Base-by-base conservation (phyloP, 2,113 vertebrate species). In the Gobio gobio region DNA sequence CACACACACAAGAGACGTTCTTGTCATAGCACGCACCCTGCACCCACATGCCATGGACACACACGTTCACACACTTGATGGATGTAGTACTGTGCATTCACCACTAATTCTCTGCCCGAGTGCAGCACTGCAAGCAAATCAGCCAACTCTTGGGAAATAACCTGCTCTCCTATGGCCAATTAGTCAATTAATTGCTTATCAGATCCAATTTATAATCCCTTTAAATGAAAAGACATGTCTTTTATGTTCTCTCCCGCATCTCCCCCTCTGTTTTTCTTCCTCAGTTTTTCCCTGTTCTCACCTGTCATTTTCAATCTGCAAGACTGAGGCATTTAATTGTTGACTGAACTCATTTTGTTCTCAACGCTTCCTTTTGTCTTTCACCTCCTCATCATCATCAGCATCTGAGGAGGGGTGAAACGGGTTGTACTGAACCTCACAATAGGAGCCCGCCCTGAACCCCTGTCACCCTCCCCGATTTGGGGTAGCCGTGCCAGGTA, bases 121-220 rank as follows among this genome's bases (percentile, higher is more conserved):
- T 68, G 49, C 61, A 26, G 40, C 10, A 72, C 79, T 26, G 33
- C 43, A 61, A 51, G 51, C 54, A 51, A 85, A 91, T 89, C 90
- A 90, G 89, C 88, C 86, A 80, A 61, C 93, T 92, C 91, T 84
- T 56, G 92, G 92, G 92, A 93, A 91, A 91, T 90, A 92, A 92
- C 89, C 91, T 89, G 89, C 91, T 91, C 93, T 94, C 92, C 90
- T 87, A 89, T 85, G 93, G 91, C 92, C 94, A 94, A 94, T 95
- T 94, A 94, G 91, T 89, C 93, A 91, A 94, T 94, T 93, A 94
- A 95, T 95, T 94, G 92, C 91, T 92, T 91, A 94, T 94, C 94
- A 93, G 92, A 94, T 94, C 90, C 91, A 91, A 93, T 95, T 93
- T 94, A 83, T 89, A 90, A 89, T 89, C 70, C 88, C 83, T 88